A percentile compares a stretch with the other conserved stretches of the same genome.
phyloP scores from a whole-genome alignment of 2,113 vertebrate genomes.

The Capricornis sumatraensis region DNA sequence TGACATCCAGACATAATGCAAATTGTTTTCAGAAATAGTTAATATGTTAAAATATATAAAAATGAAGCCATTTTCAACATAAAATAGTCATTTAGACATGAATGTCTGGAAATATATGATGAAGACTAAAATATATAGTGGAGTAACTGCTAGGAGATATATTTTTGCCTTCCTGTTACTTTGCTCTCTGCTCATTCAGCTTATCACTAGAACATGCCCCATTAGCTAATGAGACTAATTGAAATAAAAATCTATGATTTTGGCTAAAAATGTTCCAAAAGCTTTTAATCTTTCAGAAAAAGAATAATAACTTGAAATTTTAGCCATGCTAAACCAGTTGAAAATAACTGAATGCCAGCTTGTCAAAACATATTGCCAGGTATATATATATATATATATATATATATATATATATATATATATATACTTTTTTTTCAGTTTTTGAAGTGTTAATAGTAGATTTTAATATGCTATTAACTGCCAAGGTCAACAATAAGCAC shows the following conservation, averaged over 20 bases:
- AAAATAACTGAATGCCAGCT: constrained; percentile 36
- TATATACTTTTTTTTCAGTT: not conserved
- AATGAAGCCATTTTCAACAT: not conserved
- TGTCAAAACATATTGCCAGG: not conserved
- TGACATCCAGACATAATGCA: not conserved
- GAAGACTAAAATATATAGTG: not conserved
- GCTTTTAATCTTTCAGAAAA: not conserved
- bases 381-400: not conserved
- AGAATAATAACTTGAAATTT: not conserved
- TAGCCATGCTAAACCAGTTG: not conserved
- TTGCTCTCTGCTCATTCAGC: not conserved
- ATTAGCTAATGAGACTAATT: not conserved
- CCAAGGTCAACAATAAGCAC: not conserved
- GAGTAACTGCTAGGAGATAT: not conserved
- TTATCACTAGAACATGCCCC: not conserved
- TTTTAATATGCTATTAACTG: constrained; percentile 15
- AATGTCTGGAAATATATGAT: not conserved
- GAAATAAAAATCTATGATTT: constrained; percentile 15
- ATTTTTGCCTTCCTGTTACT: not conserved
- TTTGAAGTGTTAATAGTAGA: not conserved
- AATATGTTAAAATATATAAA: not conserved
- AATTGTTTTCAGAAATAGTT: constrained; percentile 3
- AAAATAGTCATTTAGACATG: not conserved
- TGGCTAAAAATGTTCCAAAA: constrained; percentile 19
- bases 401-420: no score